phyloP scores from a whole-genome alignment of 1,140 invertebrate genomes.

The Bombus confusus region DNA sequence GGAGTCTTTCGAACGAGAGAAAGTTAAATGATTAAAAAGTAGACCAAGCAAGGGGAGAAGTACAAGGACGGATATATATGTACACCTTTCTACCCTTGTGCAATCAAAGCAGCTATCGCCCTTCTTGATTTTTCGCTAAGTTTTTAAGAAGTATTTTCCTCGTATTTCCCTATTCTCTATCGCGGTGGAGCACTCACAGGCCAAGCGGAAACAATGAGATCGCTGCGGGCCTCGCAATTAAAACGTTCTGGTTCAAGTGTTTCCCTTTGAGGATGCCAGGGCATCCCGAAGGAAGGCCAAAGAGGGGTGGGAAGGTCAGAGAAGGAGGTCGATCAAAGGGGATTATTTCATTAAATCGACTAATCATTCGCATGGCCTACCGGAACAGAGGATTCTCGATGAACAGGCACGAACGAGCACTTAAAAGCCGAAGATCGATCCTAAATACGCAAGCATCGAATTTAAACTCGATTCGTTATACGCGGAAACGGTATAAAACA shows the following conservation, averaged over 20 bases:
- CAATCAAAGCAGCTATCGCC: slow-evolving; percentile 70
- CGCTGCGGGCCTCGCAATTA: slow-evolving; percentile 77
- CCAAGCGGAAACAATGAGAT: slow-evolving; percentile 79
- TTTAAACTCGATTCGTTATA: neutral
- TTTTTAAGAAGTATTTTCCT: slow-evolving; percentile 68
- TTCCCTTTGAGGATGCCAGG: slow-evolving; percentile 76
- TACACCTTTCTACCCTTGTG: slow-evolving; percentile 45
- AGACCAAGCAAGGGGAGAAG: slow-evolving; percentile 40
- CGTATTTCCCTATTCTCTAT: slow-evolving; percentile 47
- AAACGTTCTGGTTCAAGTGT: slow-evolving; percentile 81
- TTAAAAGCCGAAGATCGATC: slow-evolving; percentile 17
- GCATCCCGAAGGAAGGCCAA: slow-evolving; percentile 69
- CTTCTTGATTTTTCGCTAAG: slow-evolving; percentile 61
- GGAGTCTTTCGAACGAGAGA: neutral
- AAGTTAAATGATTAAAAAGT: slow-evolving; percentile 58
- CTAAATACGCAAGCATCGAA: neutral
- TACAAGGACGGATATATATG: slow-evolving; percentile 64
- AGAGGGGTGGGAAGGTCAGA: slow-evolving; percentile 61
- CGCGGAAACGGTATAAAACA: neutral
- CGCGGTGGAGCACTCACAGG: slow-evolving; percentile 63
- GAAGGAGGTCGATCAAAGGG: slow-evolving; percentile 77
- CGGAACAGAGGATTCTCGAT: slow-evolving; percentile 39
- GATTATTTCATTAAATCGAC: slow-evolving; percentile 81
- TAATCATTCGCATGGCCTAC: slow-evolving; percentile 74
- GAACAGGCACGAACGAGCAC: neutral